Evolutionary conservation across 2,888 invertebrate species (phyloP).

Genomic region (Digitonthophagus gazella): DNA sequence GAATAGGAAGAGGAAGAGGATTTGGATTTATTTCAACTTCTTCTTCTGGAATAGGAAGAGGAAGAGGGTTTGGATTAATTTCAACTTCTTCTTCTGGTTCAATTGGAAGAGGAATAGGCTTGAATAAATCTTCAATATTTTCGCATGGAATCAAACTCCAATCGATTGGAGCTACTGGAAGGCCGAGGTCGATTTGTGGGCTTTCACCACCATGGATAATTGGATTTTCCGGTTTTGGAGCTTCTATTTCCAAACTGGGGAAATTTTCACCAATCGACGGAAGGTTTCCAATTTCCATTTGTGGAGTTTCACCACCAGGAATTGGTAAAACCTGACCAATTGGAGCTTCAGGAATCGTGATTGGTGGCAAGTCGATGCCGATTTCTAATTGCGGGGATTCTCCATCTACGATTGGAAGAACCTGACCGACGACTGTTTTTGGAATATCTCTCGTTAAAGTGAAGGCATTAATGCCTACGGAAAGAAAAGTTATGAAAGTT

Average conservation of each 20-base stretch:
- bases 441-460: constrained; percentile 7
- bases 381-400: neutral
- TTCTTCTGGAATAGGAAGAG: neutral
- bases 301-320: neutral
- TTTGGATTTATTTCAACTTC: neutral
- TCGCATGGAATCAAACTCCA: neutral
- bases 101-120: neutral
- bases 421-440: neutral
- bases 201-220: neutral
- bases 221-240: neutral
- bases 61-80: neutral
- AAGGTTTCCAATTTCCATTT: constrained; percentile 1
- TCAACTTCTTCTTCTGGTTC: neutral
- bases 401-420: neutral
- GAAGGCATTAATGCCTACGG: constrained; percentile 15
- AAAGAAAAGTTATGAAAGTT: neutral
- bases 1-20: neutral
- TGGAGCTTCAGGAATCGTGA: neutral
- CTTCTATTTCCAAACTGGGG: neutral
- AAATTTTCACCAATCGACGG: neutral
- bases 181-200: neutral
- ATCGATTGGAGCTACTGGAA: neutral
- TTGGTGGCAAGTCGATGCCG: constrained; percentile 2
- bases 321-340: neutral
- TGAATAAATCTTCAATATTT: neutral